Evolutionary conservation across 2,888 invertebrate genomes (phyloP).

Genomic region (Eupithecia vulgata): DNA sequence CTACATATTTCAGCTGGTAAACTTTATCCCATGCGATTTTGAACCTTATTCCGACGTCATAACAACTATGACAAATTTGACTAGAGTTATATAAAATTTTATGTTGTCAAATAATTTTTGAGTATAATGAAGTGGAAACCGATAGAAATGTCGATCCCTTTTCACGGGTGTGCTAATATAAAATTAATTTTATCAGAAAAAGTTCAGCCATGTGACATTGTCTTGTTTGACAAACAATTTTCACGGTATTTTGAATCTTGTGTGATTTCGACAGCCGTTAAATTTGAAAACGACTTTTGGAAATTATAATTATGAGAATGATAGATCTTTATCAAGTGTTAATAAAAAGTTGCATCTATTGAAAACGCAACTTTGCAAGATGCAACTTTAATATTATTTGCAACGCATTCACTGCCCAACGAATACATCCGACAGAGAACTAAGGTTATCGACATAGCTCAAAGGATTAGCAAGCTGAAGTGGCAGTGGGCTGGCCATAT

Average conservation of each 20-base stretch:
- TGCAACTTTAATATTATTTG: neutral
- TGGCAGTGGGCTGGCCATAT: too few relatives aligned
- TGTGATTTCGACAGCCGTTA: slow-evolving; percentile 56
- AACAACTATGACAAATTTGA: slow-evolving; percentile 25
- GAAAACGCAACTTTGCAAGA: too few relatives aligned
- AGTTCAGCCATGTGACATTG: slow-evolving; percentile 49
- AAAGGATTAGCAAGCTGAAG: too few relatives aligned
- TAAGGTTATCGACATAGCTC: too few relatives aligned
- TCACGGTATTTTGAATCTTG: slow-evolving; percentile 56
- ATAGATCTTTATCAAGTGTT: neutral
- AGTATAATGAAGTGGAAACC: slow-evolving; percentile 75
- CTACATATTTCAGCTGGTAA: slow-evolving; percentile 38
- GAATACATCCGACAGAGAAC: too few relatives aligned
- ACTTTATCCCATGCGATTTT: slow-evolving; percentile 40
- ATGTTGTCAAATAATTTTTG: slow-evolving; percentile 50
- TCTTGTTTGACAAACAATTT: slow-evolving; percentile 61
- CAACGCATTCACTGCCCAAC: neutral
- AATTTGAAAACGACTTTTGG: slow-evolving; percentile 46
- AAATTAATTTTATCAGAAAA: slow-evolving; percentile 75
- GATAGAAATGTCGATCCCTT: slow-evolving; percentile 81
- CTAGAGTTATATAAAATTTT: slow-evolving; percentile 26
- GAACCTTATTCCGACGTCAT: slow-evolving; percentile 35
- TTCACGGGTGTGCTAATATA: slow-evolving; percentile 75
- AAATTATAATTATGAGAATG: slow-evolving; percentile 3
- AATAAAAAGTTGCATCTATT: neutral